Evolutionary conservation across 2,113 vertebrate genomes (phyloP).

Genomic region (Zosterops pallidus): DNA sequence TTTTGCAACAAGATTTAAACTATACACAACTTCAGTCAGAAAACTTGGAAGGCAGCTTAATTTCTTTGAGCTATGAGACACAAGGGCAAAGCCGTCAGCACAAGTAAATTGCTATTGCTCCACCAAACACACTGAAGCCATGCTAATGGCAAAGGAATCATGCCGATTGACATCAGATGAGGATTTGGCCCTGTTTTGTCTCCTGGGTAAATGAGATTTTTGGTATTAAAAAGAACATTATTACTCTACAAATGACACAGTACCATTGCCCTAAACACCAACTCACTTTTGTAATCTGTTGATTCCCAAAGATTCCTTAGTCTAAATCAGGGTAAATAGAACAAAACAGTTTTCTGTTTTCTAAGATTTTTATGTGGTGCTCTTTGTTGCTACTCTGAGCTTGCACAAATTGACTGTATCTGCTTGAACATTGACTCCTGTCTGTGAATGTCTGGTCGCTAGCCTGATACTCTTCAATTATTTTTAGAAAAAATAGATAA

Average conservation of each 20-base stretch:
- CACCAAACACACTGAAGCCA: slow-evolving; percentile 13
- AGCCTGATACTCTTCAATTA: neutral
- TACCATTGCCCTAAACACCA: neutral
- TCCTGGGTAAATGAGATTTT: slow-evolving; percentile 28
- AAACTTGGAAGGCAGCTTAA: slow-evolving; percentile 4
- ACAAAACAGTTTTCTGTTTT: neutral
- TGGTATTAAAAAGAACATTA: neutral
- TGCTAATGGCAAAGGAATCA: slow-evolving; percentile 34
- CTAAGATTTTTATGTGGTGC: neutral
- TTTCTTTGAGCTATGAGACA: slow-evolving; percentile 34
- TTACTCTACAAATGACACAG: slow-evolving; percentile 2
- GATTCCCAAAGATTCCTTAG: neutral
- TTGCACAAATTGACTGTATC: neutral
- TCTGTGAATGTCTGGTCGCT: neutral
- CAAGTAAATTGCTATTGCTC: slow-evolving; percentile 30
- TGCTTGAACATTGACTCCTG: neutral
- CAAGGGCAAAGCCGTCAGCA: slow-evolving; percentile 6
- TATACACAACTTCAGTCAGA: neutral
- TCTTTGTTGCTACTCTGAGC: neutral
- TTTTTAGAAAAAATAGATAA: neutral
- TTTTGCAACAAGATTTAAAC: neutral
- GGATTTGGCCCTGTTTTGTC: neutral
- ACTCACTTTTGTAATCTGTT: neutral
- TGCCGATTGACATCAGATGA: slow-evolving; percentile 53
- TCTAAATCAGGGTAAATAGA: neutral